A percentile compares a stretch with the other conserved stretches of the same genome.
phyloP scores from a whole-genome alignment of 1,140 invertebrate genomes.

The Leptoteleia sp. region DNA sequence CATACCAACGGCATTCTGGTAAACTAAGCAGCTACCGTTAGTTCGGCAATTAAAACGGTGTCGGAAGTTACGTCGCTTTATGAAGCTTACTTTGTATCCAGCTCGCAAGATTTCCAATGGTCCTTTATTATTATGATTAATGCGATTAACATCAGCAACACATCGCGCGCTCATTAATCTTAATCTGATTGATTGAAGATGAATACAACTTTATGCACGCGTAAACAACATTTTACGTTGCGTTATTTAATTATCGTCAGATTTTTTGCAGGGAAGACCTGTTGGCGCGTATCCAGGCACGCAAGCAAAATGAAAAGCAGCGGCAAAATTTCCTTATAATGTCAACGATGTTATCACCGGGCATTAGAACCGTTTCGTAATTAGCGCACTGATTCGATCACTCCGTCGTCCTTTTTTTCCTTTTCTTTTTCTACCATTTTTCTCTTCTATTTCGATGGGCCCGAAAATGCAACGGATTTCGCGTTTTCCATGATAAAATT shows the following conservation, averaged over 20 bases:
- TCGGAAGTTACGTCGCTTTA: slow-evolving; percentile 74
- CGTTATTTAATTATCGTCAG: slow-evolving; percentile 30
- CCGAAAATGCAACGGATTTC: too few relatives aligned
- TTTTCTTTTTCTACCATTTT: too few relatives aligned
- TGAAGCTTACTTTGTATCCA: slow-evolving; percentile 50
- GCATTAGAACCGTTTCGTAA: slow-evolving; percentile 22
- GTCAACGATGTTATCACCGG: slow-evolving; percentile 7
- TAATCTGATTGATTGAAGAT: slow-evolving; percentile 42
- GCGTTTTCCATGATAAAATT: too few relatives aligned
- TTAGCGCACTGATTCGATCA: slow-evolving; percentile 18
- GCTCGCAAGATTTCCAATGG: slow-evolving; percentile 24
- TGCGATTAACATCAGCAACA: slow-evolving; percentile 48
- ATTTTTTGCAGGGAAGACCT: background rate
- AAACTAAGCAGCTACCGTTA: slow-evolving; percentile 73
- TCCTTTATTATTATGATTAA: slow-evolving; percentile 63
- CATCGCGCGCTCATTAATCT: slow-evolving; percentile 59
- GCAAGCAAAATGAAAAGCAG: slow-evolving; percentile 1
- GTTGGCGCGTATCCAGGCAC: background rate
- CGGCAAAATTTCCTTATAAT: slow-evolving; percentile 8
- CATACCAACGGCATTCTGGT: slow-evolving; percentile 60
- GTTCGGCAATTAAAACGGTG: slow-evolving; percentile 80
- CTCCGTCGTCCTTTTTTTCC: too few relatives aligned
- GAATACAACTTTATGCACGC: slow-evolving; percentile 1
- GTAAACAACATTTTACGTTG: slow-evolving; percentile 8
- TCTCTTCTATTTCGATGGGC: too few relatives aligned